Percentiles rank a stretch among this genome's conserved stretches.
These are phyloP conservation scores for Babylonia areolata DNA, from an alignment of 1,140 invertebrate genomes.

Conservation along the genomic window DNA sequence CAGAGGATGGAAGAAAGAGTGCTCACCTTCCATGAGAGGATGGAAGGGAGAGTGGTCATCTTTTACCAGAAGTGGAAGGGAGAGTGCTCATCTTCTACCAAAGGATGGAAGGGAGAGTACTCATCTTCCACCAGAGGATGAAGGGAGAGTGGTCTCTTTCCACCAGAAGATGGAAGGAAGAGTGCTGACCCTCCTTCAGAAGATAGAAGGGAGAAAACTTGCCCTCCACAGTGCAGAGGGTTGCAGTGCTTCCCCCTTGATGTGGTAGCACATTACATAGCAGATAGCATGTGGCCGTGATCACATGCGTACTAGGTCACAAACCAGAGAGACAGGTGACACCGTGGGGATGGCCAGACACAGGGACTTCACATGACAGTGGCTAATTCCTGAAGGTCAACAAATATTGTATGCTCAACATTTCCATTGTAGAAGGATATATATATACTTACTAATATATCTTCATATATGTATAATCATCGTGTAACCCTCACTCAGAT, in stretches of 20 bases:
- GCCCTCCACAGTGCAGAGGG: not conserved
- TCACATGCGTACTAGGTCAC: not conserved
- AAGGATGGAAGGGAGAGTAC: too few relatives aligned
- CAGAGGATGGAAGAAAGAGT: too few relatives aligned
- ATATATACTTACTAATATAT: not conserved
- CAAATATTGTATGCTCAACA: not conserved
- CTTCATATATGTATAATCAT: not conserved
- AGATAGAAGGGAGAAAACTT: too few relatives aligned
- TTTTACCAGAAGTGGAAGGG: too few relatives aligned
- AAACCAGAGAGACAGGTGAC: not conserved
- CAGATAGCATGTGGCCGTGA: not conserved
- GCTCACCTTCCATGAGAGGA: too few relatives aligned
- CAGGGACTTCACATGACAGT: not conserved
- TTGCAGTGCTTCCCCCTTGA: not conserved
- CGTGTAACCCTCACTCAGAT: not conserved
- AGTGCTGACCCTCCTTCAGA: too few relatives aligned
- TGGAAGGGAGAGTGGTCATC: too few relatives aligned
- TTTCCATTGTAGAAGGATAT: not conserved
- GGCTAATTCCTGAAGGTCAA: not conserved
- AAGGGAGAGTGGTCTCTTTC: too few relatives aligned
- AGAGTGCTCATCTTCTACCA: too few relatives aligned
- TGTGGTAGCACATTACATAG: not conserved
- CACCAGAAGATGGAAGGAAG: too few relatives aligned
- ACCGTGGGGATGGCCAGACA: not conserved
- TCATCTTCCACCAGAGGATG: too few relatives aligned